Percentiles rank a stretch among this genome's conserved stretches.
Evolutionary conservation across 2,797 vertebrate species (phyloP).

Genomic region (Bradypodion pumilum): DNA sequence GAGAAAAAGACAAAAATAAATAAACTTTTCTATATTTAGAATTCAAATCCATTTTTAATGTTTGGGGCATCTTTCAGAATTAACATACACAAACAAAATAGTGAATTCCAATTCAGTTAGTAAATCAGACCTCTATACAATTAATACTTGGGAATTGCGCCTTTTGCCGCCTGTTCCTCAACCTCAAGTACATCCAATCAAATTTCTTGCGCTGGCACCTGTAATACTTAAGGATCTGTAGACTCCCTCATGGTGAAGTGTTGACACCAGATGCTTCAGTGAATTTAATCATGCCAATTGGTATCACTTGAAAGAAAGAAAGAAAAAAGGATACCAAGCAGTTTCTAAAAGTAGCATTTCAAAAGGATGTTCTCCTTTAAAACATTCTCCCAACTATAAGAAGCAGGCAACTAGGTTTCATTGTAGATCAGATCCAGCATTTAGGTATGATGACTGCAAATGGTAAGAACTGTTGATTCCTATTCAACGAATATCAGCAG

Average conservation of each 20-base stretch:
- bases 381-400: conserved; percentile 8
- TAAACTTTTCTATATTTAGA: neutral
- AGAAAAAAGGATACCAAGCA: conserved; percentile 16
- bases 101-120: neutral
- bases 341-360: conserved; percentile 47
- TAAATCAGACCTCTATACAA: conserved; percentile 13
- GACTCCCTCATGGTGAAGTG: conserved; percentile 56
- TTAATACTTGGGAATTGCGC: conserved; percentile 7
- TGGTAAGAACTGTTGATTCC: neutral
- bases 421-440: neutral
- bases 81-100: conserved; percentile 25
- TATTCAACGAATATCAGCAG: neutral
- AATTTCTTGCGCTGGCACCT: conserved; percentile 55
- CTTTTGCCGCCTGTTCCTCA: conserved; percentile 19
- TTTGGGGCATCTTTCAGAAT: neutral
- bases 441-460: neutral
- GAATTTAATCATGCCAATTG: conserved; percentile 50
- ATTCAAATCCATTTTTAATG: conserved; percentile 23
- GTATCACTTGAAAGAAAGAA: conserved; percentile 12
- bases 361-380: conserved; percentile 32
- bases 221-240: conserved; percentile 48
- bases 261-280: conserved; percentile 50
- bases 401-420: conserved; percentile 35
- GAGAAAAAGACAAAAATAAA: conserved; percentile 1
- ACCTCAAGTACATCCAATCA: conserved; percentile 47